Percentiles rank a stretch among this genome's conserved stretches.
Conservation (phyloP, 2,888 invertebrate genomes). For the Leptinotarsa tumamoca region DNA sequence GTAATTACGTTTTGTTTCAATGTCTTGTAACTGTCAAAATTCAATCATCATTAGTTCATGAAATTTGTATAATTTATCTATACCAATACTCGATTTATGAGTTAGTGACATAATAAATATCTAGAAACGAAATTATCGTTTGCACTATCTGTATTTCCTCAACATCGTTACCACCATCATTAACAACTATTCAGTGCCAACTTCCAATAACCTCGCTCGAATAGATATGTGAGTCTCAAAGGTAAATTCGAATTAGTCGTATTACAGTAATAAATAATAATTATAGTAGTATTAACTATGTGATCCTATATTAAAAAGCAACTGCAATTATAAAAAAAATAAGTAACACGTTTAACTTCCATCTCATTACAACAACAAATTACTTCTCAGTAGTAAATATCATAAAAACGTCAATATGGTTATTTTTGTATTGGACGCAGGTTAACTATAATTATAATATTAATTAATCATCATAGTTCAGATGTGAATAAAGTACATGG, state of each 20-base stretch:
- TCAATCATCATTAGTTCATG: too few relatives aligned
- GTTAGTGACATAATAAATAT: background rate
- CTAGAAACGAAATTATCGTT: slow-evolving; percentile 11
- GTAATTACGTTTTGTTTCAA: too few relatives aligned
- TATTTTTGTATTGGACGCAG: slow-evolving; percentile 48
- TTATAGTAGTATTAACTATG: slow-evolving; percentile 41
- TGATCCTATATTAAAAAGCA: slow-evolving; percentile 44
- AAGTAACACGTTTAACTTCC: slow-evolving; percentile 35
- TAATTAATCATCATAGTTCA: slow-evolving; percentile 46
- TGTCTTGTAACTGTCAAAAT: too few relatives aligned
- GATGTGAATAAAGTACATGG: slow-evolving; percentile 43
- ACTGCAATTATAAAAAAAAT: slow-evolving; percentile 43
- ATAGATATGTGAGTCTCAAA: slow-evolving; percentile 37
- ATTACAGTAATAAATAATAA: slow-evolving; percentile 41
- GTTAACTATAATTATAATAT: slow-evolving; percentile 47
- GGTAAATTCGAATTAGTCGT: slow-evolving; percentile 40
- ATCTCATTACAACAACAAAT: slow-evolving; percentile 45
- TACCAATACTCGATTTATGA: too few relatives aligned
- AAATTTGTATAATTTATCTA: too few relatives aligned
- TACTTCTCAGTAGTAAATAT: slow-evolving; percentile 47
- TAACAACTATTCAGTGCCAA: slow-evolving; percentile 23
- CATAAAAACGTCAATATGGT: slow-evolving; percentile 47
- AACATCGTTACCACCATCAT: slow-evolving; percentile 15
- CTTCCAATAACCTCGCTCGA: slow-evolving; percentile 35
- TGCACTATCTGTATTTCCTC: slow-evolving; percentile 15